Base-by-base conservation (phyloP, 2,797 vertebrate genomes). In the Capromys pilorides region DNA sequence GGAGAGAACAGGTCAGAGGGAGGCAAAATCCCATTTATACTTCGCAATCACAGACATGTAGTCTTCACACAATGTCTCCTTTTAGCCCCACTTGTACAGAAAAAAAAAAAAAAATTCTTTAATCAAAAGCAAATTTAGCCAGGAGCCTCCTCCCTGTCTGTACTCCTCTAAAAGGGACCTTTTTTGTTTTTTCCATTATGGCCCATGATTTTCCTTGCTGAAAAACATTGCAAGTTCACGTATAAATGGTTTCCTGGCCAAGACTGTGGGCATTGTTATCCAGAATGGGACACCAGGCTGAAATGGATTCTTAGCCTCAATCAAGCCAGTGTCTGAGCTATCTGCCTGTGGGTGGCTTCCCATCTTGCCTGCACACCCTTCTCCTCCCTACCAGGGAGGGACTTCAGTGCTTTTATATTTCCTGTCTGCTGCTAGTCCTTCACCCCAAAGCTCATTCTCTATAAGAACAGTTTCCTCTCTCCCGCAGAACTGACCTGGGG, bases 401-500 rank as follows among this genome's bases (percentile, higher is more conserved):
- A 61, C 54, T 36, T 61, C 0, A 14, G 22, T 28, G 26, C 59
- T 73, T 10, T 77, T 51, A 4, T 49, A 51, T 5, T 59, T 28
- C 33, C 39, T 11, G 2, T 28, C 57, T 13, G 11, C 75, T 21
- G 21, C 64, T 13, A 11, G 19, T 12, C 8, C 12, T 51, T 64
- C 3, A 12, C 16, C 21, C 12, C 9, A 14, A 16, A 0, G 7
- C 24, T 45, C 2, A 12, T 45, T 78, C 41, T 33, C n/a, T 28
- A 36, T 12, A 13, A 67, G 24, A 83, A 45, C 12, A 13, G 1
- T 26, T 69, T 33, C 31, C 54, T 9, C 59, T 51, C 75, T 66
- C 39, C 31, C 79, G 10, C 0, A 0, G 33, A 69, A 36, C 1
- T 0, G 16, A 19, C 73, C 2, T 14, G 26, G 10, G 2, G 5